Evolutionary conservation across 2,888 invertebrate species (phyloP), one percentile per base, ranked within the genome.

Genomic region (Pyrocoelia pectoralis): DNA sequence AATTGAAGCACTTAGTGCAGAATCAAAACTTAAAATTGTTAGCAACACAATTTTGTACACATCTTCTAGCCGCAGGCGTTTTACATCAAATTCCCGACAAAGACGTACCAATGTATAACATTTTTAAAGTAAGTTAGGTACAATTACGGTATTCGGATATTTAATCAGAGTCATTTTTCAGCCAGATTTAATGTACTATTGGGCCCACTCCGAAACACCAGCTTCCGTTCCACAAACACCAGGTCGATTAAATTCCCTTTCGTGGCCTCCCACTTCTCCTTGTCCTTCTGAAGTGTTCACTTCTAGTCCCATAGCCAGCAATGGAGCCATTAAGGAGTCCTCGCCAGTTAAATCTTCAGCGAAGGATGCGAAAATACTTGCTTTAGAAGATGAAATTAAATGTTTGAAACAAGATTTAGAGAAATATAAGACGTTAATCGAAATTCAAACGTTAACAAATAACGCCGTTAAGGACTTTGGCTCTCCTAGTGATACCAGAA

Each of bases 121-220:
- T 88, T 72, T 92, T 93, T 81, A 88, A 90, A 87, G 93, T 93
- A 81, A 81, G 78, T 24, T 24, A 24, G 24, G 6, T 24, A n/a
- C n/a, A n/a, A n/a, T n/a, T n/a, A n/a, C n/a, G n/a, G n/a, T n/a
- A n/a, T n/a, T n/a, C n/a, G n/a, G n/a, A n/a, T n/a, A n/a, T n/a
- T n/a, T n/a, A n/a, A n/a, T n/a, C n/a, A n/a, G 38, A 38, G n/a
- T 38, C n/a, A 38, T 14, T 33, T 52, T 87, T 28, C 82, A 95
- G 95, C 91, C 93, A 62, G 93, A 92, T 81, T 86, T 92, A 76
- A 94, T 94, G 91, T 96, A 96, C 82, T 93, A 90, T 79, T 96
- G 95, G 95, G 87, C 93, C 17, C 92, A 93, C 78, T 90, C 91
- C 68, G 93, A 93, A 80, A 82, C 85, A 50, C 87, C 89, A 56